Conservation (phyloP, 2,797 vertebrate genomes). For the Todus mexicanus region DNA sequence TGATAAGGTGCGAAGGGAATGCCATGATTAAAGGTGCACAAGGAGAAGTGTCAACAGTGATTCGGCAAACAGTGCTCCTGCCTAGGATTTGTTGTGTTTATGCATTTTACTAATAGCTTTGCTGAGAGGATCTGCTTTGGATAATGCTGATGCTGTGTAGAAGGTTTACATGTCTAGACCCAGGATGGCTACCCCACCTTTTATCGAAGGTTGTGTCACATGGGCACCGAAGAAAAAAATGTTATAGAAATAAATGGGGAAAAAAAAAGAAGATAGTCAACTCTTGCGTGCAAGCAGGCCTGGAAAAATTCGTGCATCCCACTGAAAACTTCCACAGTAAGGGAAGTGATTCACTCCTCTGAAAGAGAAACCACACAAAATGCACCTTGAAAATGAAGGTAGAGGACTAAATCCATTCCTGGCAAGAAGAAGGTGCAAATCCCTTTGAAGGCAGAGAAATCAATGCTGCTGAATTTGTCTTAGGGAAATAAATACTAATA, state of each 20-base stretch:
- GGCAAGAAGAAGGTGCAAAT: constrained; percentile 22
- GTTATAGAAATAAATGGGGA: no score
- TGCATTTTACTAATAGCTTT: not conserved
- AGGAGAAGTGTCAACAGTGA: not conserved
- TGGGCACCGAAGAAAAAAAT: not conserved
- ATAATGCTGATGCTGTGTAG: not conserved
- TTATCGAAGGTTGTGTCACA: not conserved
- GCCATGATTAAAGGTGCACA: not conserved
- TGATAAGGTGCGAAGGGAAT: not conserved
- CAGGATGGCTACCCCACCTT: not conserved
- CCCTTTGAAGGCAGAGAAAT: constrained; percentile 37
- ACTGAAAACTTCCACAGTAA: not conserved
- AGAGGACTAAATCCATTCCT: constrained; percentile 16
- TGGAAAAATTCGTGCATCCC: not conserved
- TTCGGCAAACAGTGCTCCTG: not conserved
- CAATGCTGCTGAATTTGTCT: not conserved
- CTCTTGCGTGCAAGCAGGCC: not conserved
- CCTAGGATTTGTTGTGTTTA: not conserved
- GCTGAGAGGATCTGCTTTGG: not conserved
- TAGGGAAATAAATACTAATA: constrained; percentile 56
- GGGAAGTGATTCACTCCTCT: not conserved
- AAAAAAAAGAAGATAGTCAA: not conserved
- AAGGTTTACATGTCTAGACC: not conserved
- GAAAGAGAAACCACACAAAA: not conserved
- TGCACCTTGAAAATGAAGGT: constrained; percentile 25